phyloP scores from a whole-genome alignment of 2,797 vertebrate species.

The Glyptemys insculpta region DNA sequence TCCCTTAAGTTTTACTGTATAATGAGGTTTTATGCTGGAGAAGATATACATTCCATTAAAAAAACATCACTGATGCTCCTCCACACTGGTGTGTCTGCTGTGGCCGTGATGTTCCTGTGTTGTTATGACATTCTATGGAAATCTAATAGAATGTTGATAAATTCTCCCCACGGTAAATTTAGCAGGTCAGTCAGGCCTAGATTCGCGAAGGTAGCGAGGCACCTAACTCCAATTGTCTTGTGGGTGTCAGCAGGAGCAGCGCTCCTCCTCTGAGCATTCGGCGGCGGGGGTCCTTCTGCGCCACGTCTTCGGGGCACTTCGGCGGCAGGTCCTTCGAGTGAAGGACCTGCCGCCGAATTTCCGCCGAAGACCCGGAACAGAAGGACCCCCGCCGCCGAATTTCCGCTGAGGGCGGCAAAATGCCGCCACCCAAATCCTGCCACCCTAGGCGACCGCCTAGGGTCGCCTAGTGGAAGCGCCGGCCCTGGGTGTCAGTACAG shows the following conservation, averaged over 20 bases:
- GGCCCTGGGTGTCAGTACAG: not conserved
- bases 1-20: not conserved
- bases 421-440: too few species aligned
- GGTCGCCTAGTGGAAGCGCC: too few species aligned
- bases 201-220: not conserved
- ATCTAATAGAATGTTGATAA: not conserved
- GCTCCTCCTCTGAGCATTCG: too few species aligned
- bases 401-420: too few species aligned
- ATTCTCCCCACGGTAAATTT: not conserved
- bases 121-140: not conserved
- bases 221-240: not conserved
- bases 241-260: not conserved
- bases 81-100: not conserved
- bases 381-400: too few species aligned
- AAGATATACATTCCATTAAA: not conserved
- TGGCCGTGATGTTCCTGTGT: not conserved
- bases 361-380: too few species aligned
- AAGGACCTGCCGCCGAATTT: too few species aligned
- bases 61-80: not conserved
- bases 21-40: not conserved
- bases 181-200: not conserved
- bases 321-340: too few species aligned
- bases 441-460: too few species aligned
- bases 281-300: too few species aligned
- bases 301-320: too few species aligned